Evolutionary conservation across 2,113 vertebrate species (phyloP).

Genomic region (Chionomys nivalis): DNA sequence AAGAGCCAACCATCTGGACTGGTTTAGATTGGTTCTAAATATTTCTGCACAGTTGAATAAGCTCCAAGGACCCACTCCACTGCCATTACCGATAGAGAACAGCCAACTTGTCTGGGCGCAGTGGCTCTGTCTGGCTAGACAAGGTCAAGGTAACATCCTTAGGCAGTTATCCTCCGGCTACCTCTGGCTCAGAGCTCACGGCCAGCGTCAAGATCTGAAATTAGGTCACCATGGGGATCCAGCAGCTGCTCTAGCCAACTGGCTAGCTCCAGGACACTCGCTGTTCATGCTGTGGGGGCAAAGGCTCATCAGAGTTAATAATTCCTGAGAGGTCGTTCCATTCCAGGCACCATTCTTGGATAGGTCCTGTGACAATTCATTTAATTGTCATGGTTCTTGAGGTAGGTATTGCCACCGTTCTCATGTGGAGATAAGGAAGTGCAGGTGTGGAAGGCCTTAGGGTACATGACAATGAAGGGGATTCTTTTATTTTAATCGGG

Average conservation of each 20-base stretch:
- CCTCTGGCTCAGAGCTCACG: neutral
- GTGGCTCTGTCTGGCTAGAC: neutral
- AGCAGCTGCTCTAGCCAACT: neutral
- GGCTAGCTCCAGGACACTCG: neutral
- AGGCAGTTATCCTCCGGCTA: neutral
- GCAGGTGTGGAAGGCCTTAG: neutral
- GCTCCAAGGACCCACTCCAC: neutral
- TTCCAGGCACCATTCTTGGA: neutral
- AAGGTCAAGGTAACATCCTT: neutral
- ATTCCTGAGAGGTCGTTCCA: neutral
- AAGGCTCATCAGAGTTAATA: neutral
- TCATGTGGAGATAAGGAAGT: neutral
- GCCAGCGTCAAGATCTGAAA: neutral
- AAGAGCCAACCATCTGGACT: slow-evolving; percentile 59
- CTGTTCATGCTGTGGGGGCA: neutral
- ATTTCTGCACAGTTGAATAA: slow-evolving; percentile 56
- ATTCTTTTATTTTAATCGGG: neutral
- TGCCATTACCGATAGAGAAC: neutral
- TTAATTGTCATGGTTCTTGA: neutral
- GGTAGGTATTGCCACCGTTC: neutral
- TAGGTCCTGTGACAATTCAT: neutral
- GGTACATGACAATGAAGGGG: neutral
- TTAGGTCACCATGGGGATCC: neutral
- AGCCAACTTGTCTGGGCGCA: neutral
- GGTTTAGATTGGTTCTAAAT: slow-evolving; percentile 56